Evolutionary conservation across 2,888 invertebrate species (phyloP), one percentile per base, ranked within the genome.

Genomic region (Drosophila cognata): DNA sequence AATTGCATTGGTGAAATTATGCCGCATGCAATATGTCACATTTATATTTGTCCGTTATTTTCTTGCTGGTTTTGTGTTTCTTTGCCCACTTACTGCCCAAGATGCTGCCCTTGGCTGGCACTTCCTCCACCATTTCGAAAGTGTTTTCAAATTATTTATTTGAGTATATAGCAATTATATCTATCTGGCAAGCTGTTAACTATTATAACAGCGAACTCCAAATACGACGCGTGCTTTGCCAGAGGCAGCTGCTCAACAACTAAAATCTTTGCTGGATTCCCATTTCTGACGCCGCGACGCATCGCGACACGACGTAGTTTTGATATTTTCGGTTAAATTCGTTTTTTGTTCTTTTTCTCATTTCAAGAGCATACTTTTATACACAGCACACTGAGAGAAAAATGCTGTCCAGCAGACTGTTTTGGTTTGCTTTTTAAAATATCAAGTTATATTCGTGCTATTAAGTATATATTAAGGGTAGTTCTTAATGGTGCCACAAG

Each of bases 61-160:
- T 13, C 13, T 21, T 38, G 5, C 8, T 38, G 2, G 13, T 33
- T 36, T 28, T 56, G 4, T 29, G 28, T 7, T 7, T 4, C 10
- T 29, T 38, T 43, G 5, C 6, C 31, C 75, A 94, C 95, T 95
- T 93, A 95, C 95, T 94, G 92, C 94, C 95, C 79, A 95, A 93
- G 83, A 95, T 84, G 90, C 94, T 95, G 92, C 95, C 95, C 88
- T 91, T 94, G 1, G 94, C 94, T 41, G 94, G 94, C 79, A 94
- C 94, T 84, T 94, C 94, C 93, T 95, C 94, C 76, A 88, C 90
- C 91, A 92, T 93, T 57, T 79, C 85, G 69, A 53, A 18, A n/a
- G 29, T 48, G 57, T 53, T 51, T 25, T 55, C 31, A 28, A 55
- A 25, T 68, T 21, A 46, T 53, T 68, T 69, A 53, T 59, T 31